Conservation (phyloP, 1,140 invertebrate species). For the Anastrepha obliqua region DNA sequence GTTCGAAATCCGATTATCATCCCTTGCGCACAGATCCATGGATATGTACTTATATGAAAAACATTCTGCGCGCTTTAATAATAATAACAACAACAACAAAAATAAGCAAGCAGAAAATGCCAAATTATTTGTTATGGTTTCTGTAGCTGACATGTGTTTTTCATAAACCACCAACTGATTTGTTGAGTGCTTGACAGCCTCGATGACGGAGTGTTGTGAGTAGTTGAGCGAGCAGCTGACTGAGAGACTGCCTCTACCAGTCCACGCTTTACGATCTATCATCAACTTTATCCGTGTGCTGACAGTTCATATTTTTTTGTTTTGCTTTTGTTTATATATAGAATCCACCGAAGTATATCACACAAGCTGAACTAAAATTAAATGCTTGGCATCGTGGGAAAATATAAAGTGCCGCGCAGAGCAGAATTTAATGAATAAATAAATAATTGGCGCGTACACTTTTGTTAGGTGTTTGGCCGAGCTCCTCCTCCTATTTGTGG, state of each 20-base stretch:
- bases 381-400: conserved; percentile 25
- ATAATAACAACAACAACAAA: conserved; percentile 5
- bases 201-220: not conserved
- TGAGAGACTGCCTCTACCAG: not conserved
- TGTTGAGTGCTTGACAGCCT: not conserved
- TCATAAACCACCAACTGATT: conserved; percentile 13
- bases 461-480: no score
- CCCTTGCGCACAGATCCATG: no score
- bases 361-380: conserved; percentile 34
- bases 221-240: not conserved
- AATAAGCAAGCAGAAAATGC: not conserved
- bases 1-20: no score
- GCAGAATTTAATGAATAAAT: not conserved
- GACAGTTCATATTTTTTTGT: not conserved
- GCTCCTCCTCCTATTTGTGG: no score
- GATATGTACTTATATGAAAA: no score
- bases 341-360: not conserved
- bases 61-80: no score
- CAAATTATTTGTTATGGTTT: conserved; percentile 42
- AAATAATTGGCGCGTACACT: no score
- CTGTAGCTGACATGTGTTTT: conserved; percentile 28
- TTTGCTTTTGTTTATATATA: conserved; percentile 12
- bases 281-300: not conserved
- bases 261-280: not conserved
- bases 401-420: not conserved